Evolutionary conservation across 2,888 invertebrate genomes (phyloP), one percentile per base, ranked within the genome.

Genomic region (Leptinotarsa haldemani): DNA sequence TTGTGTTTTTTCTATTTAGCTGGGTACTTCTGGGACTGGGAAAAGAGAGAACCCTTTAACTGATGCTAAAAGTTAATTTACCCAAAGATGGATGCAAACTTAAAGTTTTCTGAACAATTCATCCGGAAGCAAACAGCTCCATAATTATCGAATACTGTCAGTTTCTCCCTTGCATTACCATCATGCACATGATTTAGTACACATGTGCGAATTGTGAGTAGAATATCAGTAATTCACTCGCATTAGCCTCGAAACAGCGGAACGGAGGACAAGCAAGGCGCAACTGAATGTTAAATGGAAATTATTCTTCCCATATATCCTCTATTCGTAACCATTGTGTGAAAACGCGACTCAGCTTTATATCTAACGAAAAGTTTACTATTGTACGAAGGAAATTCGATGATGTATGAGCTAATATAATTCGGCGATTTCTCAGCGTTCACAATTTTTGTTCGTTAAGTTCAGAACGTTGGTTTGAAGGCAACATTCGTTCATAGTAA

Each of bases 261-360:
- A 20, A 56, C 20, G 12, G 20, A 56, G 20, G 56, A 20, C 56
- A 22, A 20, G 20, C 56, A 20, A 13, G 13, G 56, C 22, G 18
- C 2, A 52, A 18, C 52, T 52, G n/a, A 18, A 52, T 56, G 22
- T 22, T 56, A 56, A 56, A 56, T 56, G 56, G 56, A 56, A 56
- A 20, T 56, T 56, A 56, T 56, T 22, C 20, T 22, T 22, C 20
- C 56, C 56, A 56, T 56, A 56, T 56, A 56, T 56, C 15, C 56
- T 56, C 56, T 20, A 56, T 56, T 56, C 56, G 22, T 22, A 56
- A 4, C 20, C 20, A 56, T 52, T 52, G 52, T 52, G 52, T 52
- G 52, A 52, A 52, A 52, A 52, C 52, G 52, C 52, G 52, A 52
- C 18, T 52, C 18, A 52, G n/a, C 52, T 52, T 52, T 52, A 40